phyloP scores from a whole-genome alignment of 2,888 invertebrate genomes.

The Gymnocheta viridis region DNA sequence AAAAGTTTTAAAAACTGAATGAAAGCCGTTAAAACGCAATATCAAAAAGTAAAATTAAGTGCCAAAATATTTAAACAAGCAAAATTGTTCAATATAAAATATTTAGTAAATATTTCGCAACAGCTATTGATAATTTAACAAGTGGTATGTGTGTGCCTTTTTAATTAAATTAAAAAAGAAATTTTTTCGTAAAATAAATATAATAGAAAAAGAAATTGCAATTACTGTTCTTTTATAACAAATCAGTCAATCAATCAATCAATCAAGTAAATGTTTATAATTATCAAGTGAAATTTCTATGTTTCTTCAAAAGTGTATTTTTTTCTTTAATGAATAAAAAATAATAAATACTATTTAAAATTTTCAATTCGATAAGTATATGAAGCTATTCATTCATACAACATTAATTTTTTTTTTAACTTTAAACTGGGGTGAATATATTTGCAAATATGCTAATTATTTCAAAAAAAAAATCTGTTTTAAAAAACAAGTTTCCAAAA shows the following conservation, averaged over 20 bases:
- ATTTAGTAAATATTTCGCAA: not conserved
- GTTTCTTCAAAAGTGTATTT: not conserved
- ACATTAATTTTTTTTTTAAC: not conserved
- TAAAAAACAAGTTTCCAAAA: not conserved
- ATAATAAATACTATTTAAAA: not conserved
- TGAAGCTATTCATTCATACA: not conserved
- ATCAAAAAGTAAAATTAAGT: slow-evolving; percentile 17
- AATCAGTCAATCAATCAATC: slow-evolving; percentile 51
- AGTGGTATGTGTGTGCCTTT: slow-evolving; percentile 25
- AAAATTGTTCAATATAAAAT: not conserved
- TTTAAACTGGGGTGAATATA: slow-evolving; percentile 20
- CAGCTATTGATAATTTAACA: not conserved
- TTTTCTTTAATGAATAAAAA: not conserved
- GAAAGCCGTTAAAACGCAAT: slow-evolving; percentile 12
- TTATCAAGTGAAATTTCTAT: slow-evolving; percentile 55
- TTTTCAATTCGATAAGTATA: not conserved
- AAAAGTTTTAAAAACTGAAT: not conserved
- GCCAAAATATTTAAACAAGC: slow-evolving; percentile 13
- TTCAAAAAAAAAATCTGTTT: not conserved
- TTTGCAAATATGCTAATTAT: not conserved
- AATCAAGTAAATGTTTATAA: slow-evolving; percentile 28
- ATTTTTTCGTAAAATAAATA: not conserved
- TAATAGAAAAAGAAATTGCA: slow-evolving; percentile 43
- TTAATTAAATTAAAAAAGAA: slow-evolving; percentile 14
- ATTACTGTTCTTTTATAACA: slow-evolving; percentile 16